These are phyloP conservation scores for Sinocyclocheilus anshuiensis DNA, from an alignment of 2,113 vertebrate genomes.

Conservation along the genomic window DNA sequence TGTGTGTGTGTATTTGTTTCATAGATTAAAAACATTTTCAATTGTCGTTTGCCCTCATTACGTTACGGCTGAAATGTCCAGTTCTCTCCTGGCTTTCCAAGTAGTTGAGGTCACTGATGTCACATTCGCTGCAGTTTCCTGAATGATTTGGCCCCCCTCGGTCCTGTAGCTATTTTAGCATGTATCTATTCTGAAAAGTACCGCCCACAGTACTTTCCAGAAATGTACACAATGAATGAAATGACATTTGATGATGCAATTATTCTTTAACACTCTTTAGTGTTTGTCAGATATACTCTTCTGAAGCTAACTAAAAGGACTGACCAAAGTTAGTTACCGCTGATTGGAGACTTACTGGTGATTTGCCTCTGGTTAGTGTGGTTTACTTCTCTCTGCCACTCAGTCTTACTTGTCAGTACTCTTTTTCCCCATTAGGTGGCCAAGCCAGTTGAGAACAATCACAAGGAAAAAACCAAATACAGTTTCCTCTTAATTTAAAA, in stretches of 20 bases:
- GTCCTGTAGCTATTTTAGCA: neutral
- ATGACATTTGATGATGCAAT: neutral
- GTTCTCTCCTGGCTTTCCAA: neutral
- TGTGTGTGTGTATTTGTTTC: neutral
- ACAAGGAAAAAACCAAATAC: neutral
- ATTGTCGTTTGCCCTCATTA: neutral
- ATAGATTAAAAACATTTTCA: neutral
- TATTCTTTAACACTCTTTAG: neutral
- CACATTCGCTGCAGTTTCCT: neutral
- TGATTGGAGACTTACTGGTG: neutral
- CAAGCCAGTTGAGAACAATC: neutral
- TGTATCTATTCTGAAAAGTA: constrained; percentile 15
- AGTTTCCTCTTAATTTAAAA: neutral
- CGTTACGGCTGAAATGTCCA: neutral
- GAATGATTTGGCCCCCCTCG: neutral
- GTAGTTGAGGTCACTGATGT: neutral
- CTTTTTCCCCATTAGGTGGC: neutral
- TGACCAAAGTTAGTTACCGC: neutral
- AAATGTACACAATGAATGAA: neutral
- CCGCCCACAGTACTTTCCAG: neutral
- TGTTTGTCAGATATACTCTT: neutral
- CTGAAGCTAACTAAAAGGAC: neutral
- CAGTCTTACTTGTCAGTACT: neutral
- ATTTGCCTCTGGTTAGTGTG: neutral
- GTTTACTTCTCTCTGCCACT: neutral